Evolutionary conservation across 1,140 invertebrate genomes (phyloP), one percentile per base, ranked within the genome.

Genomic region (Drosophila subobscura): DNA sequence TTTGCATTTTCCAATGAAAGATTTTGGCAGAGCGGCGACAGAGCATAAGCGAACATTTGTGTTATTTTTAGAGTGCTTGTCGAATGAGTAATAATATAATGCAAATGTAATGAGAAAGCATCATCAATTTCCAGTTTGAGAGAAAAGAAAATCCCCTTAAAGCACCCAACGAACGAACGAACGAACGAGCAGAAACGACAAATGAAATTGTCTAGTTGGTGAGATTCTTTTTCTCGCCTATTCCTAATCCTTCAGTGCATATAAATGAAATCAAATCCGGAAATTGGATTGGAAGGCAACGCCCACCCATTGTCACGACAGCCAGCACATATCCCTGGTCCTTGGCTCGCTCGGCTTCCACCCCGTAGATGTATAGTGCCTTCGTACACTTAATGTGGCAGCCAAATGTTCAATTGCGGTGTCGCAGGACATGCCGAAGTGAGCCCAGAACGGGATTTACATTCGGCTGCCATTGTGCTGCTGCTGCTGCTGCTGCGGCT

Each of bases 371-470:
- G 5, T 33, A 10, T 37, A 37, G 42, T 55, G 29, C 71, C 71
- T 52, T 47, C 45, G 66, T 51, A 70, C 50, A 72, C 61, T 84
- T 85, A 79, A 77, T 79, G 72, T 74, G 72, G 68, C 79, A 79
- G 85, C 84, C 85, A 79, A 89, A 89, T 89, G 84, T 75, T 89
- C 84, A 89, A 84, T 89, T 89, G 84, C 85, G 85, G 85, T 85
- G 71, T 86, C 81, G 77, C 80, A 85, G 81, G 81, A 85, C 80
- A 85, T 85, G 80, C 77, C 81, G 46, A 86, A 86, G 80, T 77
- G 81, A 67, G 65, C 52, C 58, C 71, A 81, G 72, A 65, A 41
- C 74, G 81, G 83, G 81, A 88, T 86, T 86, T 75, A 42, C 42
- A 52, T 54, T 20, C 72, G 57, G 52, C 57, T 65, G 72, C 83